These are phyloP conservation scores for Drosophila guanche DNA, from an alignment of 1,140 invertebrate species.

Conservation along the genomic window DNA sequence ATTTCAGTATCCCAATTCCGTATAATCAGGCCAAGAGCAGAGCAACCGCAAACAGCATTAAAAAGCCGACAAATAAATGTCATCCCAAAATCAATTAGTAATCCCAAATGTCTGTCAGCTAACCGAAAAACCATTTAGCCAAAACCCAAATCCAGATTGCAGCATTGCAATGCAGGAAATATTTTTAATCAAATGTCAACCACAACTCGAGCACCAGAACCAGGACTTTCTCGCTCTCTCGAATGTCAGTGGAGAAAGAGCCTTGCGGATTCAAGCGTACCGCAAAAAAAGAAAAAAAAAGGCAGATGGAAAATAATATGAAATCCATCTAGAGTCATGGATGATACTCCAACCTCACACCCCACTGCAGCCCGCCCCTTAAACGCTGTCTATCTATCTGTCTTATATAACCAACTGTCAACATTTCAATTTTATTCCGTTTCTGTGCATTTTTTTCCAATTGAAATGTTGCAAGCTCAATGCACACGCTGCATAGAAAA, in stretches of 20 bases:
- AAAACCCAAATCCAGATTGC: too few relatives aligned
- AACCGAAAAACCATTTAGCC: too few relatives aligned
- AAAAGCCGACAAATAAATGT: too few relatives aligned
- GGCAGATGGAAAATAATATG: neutral
- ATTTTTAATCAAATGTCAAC: constrained; percentile 19
- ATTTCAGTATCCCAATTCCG: too few relatives aligned
- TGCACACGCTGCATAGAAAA: constrained; percentile 5
- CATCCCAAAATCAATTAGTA: too few relatives aligned
- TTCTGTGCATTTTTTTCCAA: constrained; percentile 11
- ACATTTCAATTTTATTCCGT: constrained; percentile 18
- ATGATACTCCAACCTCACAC: too few relatives aligned
- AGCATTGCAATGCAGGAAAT: neutral
- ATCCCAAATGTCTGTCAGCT: too few relatives aligned
- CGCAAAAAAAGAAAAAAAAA: too few relatives aligned
- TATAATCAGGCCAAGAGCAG: too few relatives aligned
- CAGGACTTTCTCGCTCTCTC: neutral
- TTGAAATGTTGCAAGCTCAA: constrained; percentile 8
- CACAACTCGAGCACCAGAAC: neutral
- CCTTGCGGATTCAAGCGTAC: neutral
- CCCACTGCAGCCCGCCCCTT: too few relatives aligned
- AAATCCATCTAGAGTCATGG: constrained; percentile 1
- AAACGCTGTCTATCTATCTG: neutral
- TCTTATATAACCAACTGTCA: constrained; percentile 19
- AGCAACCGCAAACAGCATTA: too few relatives aligned
- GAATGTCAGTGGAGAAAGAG: neutral